A percentile compares a stretch with the other conserved stretches of the same genome.
phyloP scores from a whole-genome alignment of 2,888 invertebrate genomes.

The Bellardia pandia region DNA sequence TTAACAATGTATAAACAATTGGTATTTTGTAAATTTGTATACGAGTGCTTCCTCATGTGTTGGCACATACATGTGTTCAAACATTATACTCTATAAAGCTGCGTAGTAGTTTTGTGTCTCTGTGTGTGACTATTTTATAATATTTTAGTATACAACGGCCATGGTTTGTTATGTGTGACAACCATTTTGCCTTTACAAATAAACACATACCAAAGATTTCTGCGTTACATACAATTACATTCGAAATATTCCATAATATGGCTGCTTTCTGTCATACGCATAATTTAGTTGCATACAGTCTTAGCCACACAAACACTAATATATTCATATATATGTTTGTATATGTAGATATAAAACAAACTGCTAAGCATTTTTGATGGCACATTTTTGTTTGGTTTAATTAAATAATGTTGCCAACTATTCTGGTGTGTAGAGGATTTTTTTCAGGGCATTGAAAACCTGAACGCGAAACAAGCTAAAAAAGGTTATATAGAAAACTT shows the following conservation, averaged over 20 bases:
- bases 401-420: slow-evolving; percentile 39
- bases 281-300: slow-evolving; percentile 33
- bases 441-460: no score
- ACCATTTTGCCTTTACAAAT: slow-evolving; percentile 67
- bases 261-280: slow-evolving; percentile 24
- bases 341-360: slow-evolving; percentile 6
- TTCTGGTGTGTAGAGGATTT: not conserved
- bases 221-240: slow-evolving; percentile 10
- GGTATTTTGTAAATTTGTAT: slow-evolving; percentile 36
- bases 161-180: slow-evolving; percentile 58
- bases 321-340: not conserved
- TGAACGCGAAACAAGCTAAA: no score
- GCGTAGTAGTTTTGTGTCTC: not conserved
- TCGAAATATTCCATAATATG: not conserved
- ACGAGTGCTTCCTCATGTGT: slow-evolving; percentile 17
- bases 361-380: slow-evolving; percentile 1
- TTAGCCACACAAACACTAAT: not conserved
- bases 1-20: slow-evolving; percentile 56
- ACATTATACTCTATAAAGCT: slow-evolving; percentile 27
- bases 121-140: slow-evolving; percentile 26
- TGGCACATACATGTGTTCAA: slow-evolving; percentile 24
- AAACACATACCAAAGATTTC: slow-evolving; percentile 62
- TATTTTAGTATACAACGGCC: slow-evolving; percentile 44
- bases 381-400: not conserved
- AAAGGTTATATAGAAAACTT: no score